These are phyloP conservation scores for Ctenomys sociabilis DNA, from an alignment of 2,113 vertebrate genomes.

Conservation along the genomic window DNA sequence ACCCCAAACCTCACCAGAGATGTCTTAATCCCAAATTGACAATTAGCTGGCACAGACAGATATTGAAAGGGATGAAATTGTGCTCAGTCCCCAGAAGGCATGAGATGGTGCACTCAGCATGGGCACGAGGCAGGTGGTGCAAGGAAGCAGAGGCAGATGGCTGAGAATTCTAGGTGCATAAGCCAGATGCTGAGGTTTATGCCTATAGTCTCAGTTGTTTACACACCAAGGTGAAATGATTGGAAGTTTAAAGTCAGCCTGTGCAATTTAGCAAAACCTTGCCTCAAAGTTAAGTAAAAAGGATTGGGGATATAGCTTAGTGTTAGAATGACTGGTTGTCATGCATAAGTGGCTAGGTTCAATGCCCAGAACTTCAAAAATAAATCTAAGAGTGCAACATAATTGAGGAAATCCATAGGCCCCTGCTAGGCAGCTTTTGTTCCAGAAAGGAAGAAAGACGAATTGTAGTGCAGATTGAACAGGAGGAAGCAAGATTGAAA, in stretches of 20 bases:
- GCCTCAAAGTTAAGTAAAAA: not conserved
- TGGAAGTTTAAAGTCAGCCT: not conserved
- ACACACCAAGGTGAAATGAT: not conserved
- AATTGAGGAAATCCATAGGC: not conserved
- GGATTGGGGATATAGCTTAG: not conserved
- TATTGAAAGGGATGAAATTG: not conserved
- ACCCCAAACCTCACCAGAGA: not conserved
- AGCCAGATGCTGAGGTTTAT: not conserved
- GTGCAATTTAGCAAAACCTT: not conserved
- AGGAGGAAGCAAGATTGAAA: not conserved
- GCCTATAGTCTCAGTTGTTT: not conserved
- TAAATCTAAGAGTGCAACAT: not conserved
- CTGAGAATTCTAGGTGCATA: not conserved
- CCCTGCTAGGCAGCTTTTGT: not conserved
- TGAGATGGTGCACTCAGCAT: not conserved
- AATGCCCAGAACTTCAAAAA: not conserved
- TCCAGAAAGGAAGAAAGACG: not conserved
- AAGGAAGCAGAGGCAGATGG: not conserved
- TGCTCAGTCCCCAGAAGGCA: not conserved
- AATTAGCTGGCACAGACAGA: not conserved
- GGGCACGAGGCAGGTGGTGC: not conserved
- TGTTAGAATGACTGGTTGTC: too few relatives aligned
- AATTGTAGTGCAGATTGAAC: not conserved
- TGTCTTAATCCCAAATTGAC: not conserved
- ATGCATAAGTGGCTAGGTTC: not conserved